A percentile compares a stretch with the other conserved stretches of the same genome.
Evolutionary conservation across 1,140 invertebrate genomes (phyloP).

Genomic region (Papilio helenus): DNA sequence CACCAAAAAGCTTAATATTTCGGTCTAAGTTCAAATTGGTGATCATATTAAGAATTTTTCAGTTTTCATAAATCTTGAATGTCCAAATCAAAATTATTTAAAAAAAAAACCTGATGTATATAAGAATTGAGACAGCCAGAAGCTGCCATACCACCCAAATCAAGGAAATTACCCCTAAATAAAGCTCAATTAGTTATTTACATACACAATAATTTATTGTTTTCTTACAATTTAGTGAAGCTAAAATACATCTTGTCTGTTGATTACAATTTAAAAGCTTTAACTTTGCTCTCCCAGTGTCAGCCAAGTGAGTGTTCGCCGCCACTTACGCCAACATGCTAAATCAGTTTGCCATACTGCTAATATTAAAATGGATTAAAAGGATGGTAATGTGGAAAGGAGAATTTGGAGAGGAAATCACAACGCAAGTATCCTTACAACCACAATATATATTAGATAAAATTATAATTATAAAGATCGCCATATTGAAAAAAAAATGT

Average conservation of each 20-base stretch:
- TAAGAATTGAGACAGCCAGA: conserved; percentile 35
- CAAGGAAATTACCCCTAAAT: conserved; percentile 75
- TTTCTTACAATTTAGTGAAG: conserved; percentile 83
- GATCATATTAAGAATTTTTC: not conserved
- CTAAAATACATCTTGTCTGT: conserved; percentile 80
- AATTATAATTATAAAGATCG: conserved; percentile 83
- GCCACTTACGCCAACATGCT: conserved; percentile 66
- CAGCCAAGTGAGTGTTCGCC: conserved; percentile 75
- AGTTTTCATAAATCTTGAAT: not conserved
- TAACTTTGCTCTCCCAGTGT: conserved; percentile 73
- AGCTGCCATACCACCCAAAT: conserved; percentile 48
- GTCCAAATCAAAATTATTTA: too few species aligned
- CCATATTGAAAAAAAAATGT: conserved; percentile 82
- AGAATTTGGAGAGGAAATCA: conserved; percentile 76
- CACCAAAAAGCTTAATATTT: not conserved
- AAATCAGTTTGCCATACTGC: conserved; percentile 50
- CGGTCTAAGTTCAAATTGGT: not conserved
- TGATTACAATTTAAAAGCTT: conserved; percentile 81
- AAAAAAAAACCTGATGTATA: not conserved
- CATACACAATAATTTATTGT: conserved; percentile 84
- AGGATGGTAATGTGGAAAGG: conserved; percentile 68
- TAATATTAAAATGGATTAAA: conserved; percentile 58
- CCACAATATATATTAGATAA: conserved; percentile 85
- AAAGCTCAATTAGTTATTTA: conserved; percentile 80
- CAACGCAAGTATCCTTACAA: conserved; percentile 84